phyloP scores from a whole-genome alignment of 92 coral and sea anemone species.

The Epizoanthus rinbou region DNA sequence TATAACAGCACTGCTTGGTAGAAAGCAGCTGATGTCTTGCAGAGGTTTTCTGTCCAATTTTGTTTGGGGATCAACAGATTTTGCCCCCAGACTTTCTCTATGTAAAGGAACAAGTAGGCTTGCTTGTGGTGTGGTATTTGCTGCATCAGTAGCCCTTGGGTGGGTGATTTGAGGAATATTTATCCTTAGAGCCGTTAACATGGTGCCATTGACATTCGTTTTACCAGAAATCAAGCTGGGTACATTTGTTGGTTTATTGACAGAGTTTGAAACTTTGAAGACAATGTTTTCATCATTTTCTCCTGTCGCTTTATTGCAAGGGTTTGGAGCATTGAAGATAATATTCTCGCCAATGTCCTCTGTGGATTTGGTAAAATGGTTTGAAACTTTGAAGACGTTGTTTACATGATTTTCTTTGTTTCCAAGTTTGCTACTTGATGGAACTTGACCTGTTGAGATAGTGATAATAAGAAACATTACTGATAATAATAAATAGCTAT shows the following conservation, averaged over 20 bases:
- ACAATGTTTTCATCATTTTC: not conserved
- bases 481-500: too few species aligned
- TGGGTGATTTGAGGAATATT: not conserved
- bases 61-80: not conserved
- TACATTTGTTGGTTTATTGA: not conserved
- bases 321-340: not conserved
- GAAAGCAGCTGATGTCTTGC: not conserved
- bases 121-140: not conserved
- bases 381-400: too few species aligned
- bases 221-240: not conserved
- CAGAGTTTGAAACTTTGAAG: not conserved
- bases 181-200: conserved; percentile 4
- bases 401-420: too few species aligned
- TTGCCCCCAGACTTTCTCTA: not conserved
- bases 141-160: not conserved
- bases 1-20: not conserved
- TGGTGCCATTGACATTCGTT: not conserved
- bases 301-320: not conserved
- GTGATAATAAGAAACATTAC: too few species aligned
- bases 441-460: too few species aligned
- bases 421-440: too few species aligned
- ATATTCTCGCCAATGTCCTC: not conserved
- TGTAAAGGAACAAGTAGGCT: conserved; percentile 26
- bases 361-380: too few species aligned
- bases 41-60: conserved; percentile 26